Conservation (phyloP, 1,140 invertebrate species). For the Drosophila quadrilineata region DNA sequence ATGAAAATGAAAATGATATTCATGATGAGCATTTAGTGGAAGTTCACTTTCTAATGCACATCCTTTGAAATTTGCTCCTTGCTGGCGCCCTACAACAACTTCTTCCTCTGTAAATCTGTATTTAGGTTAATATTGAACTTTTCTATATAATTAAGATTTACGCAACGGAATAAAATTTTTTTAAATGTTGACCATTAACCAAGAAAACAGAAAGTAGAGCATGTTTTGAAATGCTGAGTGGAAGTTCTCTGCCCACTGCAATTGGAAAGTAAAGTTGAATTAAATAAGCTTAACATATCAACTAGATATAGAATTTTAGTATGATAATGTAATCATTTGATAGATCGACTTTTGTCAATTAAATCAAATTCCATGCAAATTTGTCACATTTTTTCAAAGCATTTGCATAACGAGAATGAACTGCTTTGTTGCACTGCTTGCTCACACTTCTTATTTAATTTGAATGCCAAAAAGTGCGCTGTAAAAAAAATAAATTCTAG, state of each 20-base stretch:
- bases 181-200: constrained; percentile 2
- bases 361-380: too few relatives aligned
- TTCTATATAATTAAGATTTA: constrained; percentile 41
- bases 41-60: neutral
- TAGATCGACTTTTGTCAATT: too few relatives aligned
- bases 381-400: too few relatives aligned
- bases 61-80: constrained; percentile 9
- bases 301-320: too few relatives aligned
- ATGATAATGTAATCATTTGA: too few relatives aligned
- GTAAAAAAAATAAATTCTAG: neutral
- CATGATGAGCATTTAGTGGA: constrained; percentile 30
- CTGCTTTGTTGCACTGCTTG: constrained; percentile 17
- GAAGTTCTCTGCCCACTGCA: too few relatives aligned
- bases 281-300: too few relatives aligned
- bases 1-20: constrained; percentile 61
- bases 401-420: neutral
- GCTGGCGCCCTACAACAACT: constrained; percentile 5
- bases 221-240: too few relatives aligned
- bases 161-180: constrained; percentile 16
- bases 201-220: neutral
- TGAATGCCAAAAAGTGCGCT: constrained; percentile 5
- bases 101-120: constrained; percentile 11
- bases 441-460: neutral
- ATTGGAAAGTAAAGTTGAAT: neutral
- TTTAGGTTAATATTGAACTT: constrained; percentile 40